Evolutionary conservation across 2,113 vertebrate species (phyloP).

Genomic region (Ammospiza caudacuta): DNA sequence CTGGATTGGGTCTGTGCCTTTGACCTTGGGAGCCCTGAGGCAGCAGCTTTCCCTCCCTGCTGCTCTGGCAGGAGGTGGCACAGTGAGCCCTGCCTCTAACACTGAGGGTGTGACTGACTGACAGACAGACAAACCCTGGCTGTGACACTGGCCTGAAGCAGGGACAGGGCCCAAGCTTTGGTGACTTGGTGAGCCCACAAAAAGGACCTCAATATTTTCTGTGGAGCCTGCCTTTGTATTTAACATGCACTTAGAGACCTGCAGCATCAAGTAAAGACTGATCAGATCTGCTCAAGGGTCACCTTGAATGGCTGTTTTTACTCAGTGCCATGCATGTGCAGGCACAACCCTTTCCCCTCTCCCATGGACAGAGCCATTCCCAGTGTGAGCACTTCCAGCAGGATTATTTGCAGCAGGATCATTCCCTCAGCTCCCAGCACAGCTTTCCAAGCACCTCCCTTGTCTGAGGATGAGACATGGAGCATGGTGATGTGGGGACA

Average conservation of each 20-base stretch:
- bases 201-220: accelerated
- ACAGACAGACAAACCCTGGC: no score
- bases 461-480: no score
- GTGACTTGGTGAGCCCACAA: not conserved
- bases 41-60: not conserved
- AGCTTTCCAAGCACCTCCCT: not conserved
- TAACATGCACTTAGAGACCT: not conserved
- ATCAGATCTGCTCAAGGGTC: not conserved
- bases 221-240: not conserved
- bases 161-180: not conserved
- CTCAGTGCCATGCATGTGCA: accelerated
- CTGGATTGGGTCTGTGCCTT: not conserved
- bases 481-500: not conserved
- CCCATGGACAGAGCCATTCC: not conserved
- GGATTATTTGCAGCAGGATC: not conserved
- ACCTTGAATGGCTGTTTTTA: not conserved
- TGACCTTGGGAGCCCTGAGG: not conserved
- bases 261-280: not conserved
- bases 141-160: not conserved
- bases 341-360: not conserved
- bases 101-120: not conserved
- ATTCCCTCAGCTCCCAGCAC: not conserved
- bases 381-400: not conserved
- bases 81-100: not conserved
- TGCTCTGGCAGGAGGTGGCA: not conserved